These are phyloP conservation scores for Conomelus anceps DNA, from an alignment of 2,888 invertebrate species.

Conservation along the genomic window DNA sequence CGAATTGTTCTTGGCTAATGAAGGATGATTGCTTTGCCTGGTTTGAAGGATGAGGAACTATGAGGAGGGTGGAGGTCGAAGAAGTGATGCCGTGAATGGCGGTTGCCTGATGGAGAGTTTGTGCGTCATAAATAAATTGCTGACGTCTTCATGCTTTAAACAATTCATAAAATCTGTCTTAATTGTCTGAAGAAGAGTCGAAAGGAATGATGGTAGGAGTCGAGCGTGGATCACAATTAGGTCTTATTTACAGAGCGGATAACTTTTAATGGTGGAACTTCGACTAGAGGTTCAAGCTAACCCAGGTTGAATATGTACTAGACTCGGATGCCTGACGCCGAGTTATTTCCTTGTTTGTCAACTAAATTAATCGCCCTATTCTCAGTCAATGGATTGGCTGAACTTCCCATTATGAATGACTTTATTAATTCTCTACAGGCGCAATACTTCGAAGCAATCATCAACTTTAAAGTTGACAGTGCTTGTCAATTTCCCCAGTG, in stretches of 20 bases:
- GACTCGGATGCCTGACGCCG: background rate
- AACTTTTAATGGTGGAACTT: background rate
- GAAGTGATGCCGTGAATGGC: background rate
- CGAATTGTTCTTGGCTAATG: background rate
- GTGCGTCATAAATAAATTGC: background rate
- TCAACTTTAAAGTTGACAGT: background rate
- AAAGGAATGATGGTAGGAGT: background rate
- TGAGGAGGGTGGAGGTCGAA: background rate
- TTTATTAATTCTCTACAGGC: background rate
- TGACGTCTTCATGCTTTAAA: background rate
- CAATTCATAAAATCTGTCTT: background rate
- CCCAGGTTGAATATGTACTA: background rate
- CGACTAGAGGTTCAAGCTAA: background rate
- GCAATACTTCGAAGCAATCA: too few species aligned
- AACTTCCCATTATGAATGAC: background rate
- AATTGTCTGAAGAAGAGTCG: background rate
- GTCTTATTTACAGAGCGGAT: background rate
- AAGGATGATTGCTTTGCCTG: background rate
- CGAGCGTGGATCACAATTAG: background rate
- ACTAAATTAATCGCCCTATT: background rate
- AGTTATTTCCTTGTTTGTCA: background rate
- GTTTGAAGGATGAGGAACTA: background rate
- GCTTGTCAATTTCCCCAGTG: background rate
- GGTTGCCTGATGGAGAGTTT: background rate
- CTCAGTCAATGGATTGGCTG: background rate